Evolutionary conservation across 2,888 invertebrate species (phyloP), one percentile per base, ranked within the genome.

Genomic region (Ichneumon xanthorius): DNA sequence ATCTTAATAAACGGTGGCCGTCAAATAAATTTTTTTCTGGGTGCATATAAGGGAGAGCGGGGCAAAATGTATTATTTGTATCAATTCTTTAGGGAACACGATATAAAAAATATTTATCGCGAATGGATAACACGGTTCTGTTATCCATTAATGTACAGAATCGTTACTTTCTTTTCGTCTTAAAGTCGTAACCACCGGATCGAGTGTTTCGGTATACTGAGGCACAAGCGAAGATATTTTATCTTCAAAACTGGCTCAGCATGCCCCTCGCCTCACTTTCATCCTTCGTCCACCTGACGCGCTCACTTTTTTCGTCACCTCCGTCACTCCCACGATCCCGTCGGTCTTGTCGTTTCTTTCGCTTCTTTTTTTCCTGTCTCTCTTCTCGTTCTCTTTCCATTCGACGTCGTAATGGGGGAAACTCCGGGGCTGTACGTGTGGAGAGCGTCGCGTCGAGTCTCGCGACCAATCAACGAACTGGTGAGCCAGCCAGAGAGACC

Each of bases 221-320:
- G 30, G 19, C 53, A 14, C 65, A 3, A 55, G 45, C 78, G 37
- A 68, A 82, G 77, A 88, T 86, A 89, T 90, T 90, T 90, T 84
- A 90, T 88, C 83, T 70, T 80, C 72, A 75, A 87, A 89, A 86
- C 78, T 86, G 75, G 77, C 82, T 80, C 72, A 61, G 67, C 58
- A 79, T 67, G 30, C 68, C 33, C 77, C 53, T 22, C 53, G 53
- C 70, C 63, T 16, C 67, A 73, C 58, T 82, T 75, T 78, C 75
- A 68, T 45, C 58, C 30, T 61, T 58, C 73, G 58, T 63, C 22
- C 11, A 65, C 55, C 77, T 55, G 65, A 70, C 45, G 77, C 1
- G 53, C 11, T 67, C 71, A 2, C 19, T 50, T 53, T 70, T 50
- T 77, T 26, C 30, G 14, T 70, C 53, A 26, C 14, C 73, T 79